Conservation (phyloP, 2,888 invertebrate species). For the Nymphalis urticae region DNA sequence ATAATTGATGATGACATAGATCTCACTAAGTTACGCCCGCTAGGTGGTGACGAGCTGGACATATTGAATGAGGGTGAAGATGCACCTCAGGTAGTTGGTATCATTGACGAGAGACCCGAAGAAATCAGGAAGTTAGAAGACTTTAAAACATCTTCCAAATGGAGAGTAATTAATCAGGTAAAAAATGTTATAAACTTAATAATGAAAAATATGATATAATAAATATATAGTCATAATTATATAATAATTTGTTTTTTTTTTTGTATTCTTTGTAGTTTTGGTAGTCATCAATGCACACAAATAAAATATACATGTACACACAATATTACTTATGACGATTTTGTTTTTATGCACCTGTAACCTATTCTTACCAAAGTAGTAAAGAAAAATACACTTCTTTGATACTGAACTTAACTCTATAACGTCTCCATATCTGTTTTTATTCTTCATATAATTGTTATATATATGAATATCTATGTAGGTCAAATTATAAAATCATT, state of each 20-base stretch:
- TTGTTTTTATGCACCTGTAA: too few species aligned
- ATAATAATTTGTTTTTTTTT: too few species aligned
- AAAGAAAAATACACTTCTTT: too few species aligned
- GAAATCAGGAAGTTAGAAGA: slow-evolving; percentile 77
- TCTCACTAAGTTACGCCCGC: slow-evolving; percentile 80
- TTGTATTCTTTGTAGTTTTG: too few species aligned
- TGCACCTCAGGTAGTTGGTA: slow-evolving; percentile 93
- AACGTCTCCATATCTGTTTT: too few species aligned
- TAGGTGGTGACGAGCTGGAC: slow-evolving; percentile 84
- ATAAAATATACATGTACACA: not conserved
- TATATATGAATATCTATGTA: too few species aligned
- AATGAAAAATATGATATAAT: not conserved
- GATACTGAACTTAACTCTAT: too few species aligned
- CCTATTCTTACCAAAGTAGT: too few species aligned
- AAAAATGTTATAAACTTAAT: slow-evolving; percentile 18
- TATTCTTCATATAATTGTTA: too few species aligned
- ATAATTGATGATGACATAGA: slow-evolving; percentile 94
- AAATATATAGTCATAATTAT: too few species aligned
- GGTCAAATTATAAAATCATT: not conserved
- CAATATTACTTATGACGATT: too few species aligned
- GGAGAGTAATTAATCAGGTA: slow-evolving; percentile 74
- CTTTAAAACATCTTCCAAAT: slow-evolving; percentile 68
- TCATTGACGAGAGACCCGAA: slow-evolving; percentile 91
- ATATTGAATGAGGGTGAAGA: slow-evolving; percentile 89
- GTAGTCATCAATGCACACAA: not conserved